Conservation (phyloP, 2,888 invertebrate genomes). For the Yponomeuta evonymella region DNA sequence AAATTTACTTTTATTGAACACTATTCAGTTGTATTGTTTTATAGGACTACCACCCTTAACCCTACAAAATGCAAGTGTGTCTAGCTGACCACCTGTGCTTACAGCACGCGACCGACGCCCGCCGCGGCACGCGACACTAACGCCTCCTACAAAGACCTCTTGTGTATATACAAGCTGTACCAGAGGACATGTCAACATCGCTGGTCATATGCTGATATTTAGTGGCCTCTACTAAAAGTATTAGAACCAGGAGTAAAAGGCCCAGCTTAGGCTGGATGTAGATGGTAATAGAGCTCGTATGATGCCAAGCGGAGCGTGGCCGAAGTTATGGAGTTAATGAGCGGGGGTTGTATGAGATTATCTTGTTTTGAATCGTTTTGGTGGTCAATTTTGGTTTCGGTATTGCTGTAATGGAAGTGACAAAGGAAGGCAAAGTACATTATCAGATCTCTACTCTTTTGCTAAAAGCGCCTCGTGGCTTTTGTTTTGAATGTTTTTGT, state of each 20-base stretch:
- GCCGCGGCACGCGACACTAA: conserved; percentile 18
- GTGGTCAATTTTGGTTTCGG: neutral
- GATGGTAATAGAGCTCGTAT: conserved; percentile 18
- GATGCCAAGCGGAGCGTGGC: conserved; percentile 28
- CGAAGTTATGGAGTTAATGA: conserved; percentile 25
- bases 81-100: conserved; percentile 31
- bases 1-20: too few relatives aligned
- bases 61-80: neutral
- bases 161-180: conserved; percentile 14
- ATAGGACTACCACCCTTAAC: conserved; percentile 3
- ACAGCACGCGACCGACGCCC: conserved; percentile 38
- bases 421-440: too few relatives aligned
- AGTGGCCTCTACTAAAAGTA: neutral
- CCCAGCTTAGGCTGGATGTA: conserved; percentile 14
- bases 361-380: neutral
- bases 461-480: too few relatives aligned
- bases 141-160: conserved; percentile 8
- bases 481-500: too few relatives aligned
- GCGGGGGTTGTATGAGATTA: neutral
- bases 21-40: too few relatives aligned
- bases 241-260: neutral
- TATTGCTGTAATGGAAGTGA: too few relatives aligned
- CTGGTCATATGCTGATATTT: neutral
- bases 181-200: neutral
- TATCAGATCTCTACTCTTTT: too few relatives aligned